Evolutionary conservation across 2,888 invertebrate genomes (phyloP).

Genomic region (Camponotus fellah): DNA sequence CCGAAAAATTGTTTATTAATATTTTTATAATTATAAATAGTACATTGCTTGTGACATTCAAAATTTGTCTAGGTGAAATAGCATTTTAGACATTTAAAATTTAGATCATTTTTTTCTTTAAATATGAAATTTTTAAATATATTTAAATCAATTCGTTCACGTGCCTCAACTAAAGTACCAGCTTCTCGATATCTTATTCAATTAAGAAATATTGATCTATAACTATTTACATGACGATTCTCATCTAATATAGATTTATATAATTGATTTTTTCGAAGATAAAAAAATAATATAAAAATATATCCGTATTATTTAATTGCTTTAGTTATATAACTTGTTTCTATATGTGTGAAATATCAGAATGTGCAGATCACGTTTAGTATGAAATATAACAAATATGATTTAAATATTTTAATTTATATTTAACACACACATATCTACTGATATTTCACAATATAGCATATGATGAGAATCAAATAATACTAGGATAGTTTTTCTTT

Average conservation of each 20-base stretch:
- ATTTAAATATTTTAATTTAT: not conserved
- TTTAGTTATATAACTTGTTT: not conserved
- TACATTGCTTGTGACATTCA: not conserved
- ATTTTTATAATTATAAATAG: not conserved
- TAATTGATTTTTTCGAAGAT: not conserved
- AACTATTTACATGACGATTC: not conserved
- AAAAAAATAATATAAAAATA: not conserved
- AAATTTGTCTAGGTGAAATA: not conserved
- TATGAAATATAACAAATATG: not conserved
- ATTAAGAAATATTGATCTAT: not conserved
- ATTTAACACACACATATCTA: not conserved
- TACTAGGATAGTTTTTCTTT: constrained; percentile 15
- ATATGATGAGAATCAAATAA: not conserved
- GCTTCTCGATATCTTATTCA: not conserved
- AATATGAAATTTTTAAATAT: not conserved
- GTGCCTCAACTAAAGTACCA: not conserved
- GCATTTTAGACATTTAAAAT: not conserved
- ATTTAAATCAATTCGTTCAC: not conserved
- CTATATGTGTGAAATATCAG: not conserved
- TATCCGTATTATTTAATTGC: not conserved
- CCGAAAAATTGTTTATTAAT: not conserved
- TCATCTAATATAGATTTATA: not conserved
- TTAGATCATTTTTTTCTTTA: not conserved
- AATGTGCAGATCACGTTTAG: not conserved
- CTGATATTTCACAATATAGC: not conserved